A percentile compares a stretch with the other conserved stretches of the same genome.
Conservation (phyloP, 2,113 vertebrate species). For the Ameiurus melas region DNA sequence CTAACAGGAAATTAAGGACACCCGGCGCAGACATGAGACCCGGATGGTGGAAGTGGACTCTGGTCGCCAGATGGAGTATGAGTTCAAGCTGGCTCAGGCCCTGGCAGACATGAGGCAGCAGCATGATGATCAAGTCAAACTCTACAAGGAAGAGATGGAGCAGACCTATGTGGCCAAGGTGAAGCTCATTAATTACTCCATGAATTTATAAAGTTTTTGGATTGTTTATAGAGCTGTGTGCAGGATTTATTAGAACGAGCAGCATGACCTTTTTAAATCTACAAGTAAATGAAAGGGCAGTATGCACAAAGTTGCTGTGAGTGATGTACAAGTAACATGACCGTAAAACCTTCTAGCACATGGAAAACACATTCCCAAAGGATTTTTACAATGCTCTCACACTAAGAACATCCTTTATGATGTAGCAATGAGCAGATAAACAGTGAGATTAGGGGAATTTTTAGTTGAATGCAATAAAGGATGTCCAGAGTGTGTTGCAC, state of each 20-base stretch:
- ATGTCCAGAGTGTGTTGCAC: not conserved
- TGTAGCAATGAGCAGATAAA: not conserved
- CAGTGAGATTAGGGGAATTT: not conserved
- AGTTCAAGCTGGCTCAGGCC: conserved; percentile 81
- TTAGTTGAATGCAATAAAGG: not conserved
- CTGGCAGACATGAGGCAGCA: conserved; percentile 82
- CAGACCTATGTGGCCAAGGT: conserved; percentile 81
- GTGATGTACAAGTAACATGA: not conserved
- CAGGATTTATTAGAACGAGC: not conserved
- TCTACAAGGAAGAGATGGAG: conserved; percentile 84
- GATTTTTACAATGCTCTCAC: no score
- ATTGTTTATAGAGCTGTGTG: not conserved
- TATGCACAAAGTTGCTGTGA: not conserved
- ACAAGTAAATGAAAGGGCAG: not conserved
- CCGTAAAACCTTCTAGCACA: not conserved
- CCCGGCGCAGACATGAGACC: conserved; percentile 74
- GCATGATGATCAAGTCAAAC: conserved; percentile 79
- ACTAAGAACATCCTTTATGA: not conserved
- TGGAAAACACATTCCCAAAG: not conserved
- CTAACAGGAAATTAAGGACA: conserved; percentile 84
- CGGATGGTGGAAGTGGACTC: conserved; percentile 82
- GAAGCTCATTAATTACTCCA: not conserved
- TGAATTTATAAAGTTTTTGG: not conserved
- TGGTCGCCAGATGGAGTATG: conserved; percentile 78
- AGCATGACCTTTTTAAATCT: not conserved